These are phyloP conservation scores for Phyllotreta striolata DNA, from an alignment of 2,888 invertebrate species.

Conservation along the genomic window DNA sequence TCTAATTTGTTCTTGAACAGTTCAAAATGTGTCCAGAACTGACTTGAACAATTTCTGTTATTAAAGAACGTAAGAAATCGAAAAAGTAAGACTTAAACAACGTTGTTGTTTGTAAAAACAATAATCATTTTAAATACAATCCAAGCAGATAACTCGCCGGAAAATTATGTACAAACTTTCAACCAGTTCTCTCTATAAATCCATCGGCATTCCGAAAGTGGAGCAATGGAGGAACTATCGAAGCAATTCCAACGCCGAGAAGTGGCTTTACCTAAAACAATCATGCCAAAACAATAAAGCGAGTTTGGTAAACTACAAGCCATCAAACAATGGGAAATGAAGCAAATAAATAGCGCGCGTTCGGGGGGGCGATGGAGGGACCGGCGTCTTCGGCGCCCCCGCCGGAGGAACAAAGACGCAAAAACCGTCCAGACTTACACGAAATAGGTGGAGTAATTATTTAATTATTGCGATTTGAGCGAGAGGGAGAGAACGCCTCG, in stretches of 20 bases:
- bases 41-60: too few species aligned
- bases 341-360: conserved; percentile 40
- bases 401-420: conserved; percentile 44
- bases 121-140: too few species aligned
- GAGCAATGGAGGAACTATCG: conserved; percentile 21
- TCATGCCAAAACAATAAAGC: conserved; percentile 42
- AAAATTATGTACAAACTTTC: too few species aligned
- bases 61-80: too few species aligned
- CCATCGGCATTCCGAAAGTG: conserved; percentile 12
- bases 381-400: conserved; percentile 35
- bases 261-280: conserved; percentile 33
- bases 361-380: not conserved
- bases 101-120: too few species aligned
- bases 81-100: too few species aligned
- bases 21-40: too few species aligned
- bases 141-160: too few species aligned
- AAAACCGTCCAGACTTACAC: conserved; percentile 51
- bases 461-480: conserved; percentile 55
- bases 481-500: conserved; percentile 11
- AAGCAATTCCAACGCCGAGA: conserved; percentile 22
- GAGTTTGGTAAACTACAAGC: conserved; percentile 45
- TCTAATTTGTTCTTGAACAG: too few species aligned
- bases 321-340: conserved; percentile 47
- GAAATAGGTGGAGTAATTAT: conserved; percentile 60
- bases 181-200: conserved; percentile 11